Conservation (phyloP, 2,113 vertebrate species). For the Erythrocercus mccallii region DNA sequence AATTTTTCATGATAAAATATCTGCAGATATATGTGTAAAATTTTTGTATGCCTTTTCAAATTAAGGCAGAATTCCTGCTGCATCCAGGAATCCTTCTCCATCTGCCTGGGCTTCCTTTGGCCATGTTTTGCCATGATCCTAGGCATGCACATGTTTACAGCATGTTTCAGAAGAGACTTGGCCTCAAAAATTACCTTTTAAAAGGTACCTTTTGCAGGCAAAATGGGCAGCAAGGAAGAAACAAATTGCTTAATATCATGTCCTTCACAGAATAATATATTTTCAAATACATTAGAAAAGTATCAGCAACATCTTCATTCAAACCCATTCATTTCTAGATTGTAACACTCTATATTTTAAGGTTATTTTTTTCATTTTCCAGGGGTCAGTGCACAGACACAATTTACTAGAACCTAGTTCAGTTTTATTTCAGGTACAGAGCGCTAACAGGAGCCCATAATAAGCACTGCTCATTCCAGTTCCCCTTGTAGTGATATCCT, state of each 20-base stretch:
- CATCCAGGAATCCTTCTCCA: background rate
- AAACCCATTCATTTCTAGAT: background rate
- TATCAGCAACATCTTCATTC: background rate
- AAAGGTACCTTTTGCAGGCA: background rate
- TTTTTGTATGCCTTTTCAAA: background rate
- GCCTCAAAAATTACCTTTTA: background rate
- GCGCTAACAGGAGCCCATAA: background rate
- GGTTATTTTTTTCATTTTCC: background rate
- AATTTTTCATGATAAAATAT: background rate
- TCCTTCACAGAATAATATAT: background rate
- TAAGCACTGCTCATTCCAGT: background rate
- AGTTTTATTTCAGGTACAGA: background rate
- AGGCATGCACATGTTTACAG: background rate
- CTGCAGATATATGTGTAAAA: background rate
- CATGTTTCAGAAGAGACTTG: background rate
- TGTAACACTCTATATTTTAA: background rate
- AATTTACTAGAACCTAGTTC: background rate
- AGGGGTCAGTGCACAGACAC: background rate
- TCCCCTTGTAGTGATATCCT: background rate
- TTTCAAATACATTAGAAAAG: background rate
- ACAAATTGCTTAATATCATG: background rate
- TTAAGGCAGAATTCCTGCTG: background rate
- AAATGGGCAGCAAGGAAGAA: background rate
- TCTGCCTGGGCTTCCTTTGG: background rate
- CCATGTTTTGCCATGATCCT: rapidly evolving